Conservation (phyloP, 2,113 vertebrate species). For the Leptobrachium leishanense region DNA sequence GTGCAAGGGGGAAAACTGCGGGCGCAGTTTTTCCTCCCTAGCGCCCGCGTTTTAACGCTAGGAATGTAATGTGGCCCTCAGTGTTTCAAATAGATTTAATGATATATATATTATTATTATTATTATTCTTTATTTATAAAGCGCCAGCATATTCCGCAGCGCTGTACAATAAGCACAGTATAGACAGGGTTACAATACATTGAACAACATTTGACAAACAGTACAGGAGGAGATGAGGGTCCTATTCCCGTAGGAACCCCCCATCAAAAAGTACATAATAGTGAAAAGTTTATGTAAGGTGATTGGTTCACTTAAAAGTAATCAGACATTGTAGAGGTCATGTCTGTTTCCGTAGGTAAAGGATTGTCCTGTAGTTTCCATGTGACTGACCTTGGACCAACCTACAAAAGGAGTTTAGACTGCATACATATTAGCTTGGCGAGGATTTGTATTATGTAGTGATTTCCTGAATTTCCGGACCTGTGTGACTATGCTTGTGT, state of each 20-base stretch:
- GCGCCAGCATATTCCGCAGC: no score
- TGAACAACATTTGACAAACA: no score
- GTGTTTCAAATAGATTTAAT: neutral
- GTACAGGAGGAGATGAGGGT: no score
- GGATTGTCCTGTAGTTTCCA: neutral
- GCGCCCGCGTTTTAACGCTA: no score
- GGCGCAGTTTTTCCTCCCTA: no score
- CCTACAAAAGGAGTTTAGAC: constrained; percentile 10
- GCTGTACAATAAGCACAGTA: no score
- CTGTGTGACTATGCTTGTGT: neutral
- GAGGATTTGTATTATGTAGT: neutral
- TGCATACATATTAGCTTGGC: neutral
- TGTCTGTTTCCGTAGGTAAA: neutral
- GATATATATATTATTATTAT: neutral
- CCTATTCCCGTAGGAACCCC: no score
- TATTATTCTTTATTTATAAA: no score
- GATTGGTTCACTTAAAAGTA: neutral
- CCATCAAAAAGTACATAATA: neutral
- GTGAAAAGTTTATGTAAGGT: no score
- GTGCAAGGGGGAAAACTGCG: no score
- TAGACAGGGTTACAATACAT: no score
- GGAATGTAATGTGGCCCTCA: no score
- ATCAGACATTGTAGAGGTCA: neutral
- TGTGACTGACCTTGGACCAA: neutral
- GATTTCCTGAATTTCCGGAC: constrained; percentile 30